Evolutionary conservation across 2,113 vertebrate genomes (phyloP).

Genomic region (Ia io): DNA sequence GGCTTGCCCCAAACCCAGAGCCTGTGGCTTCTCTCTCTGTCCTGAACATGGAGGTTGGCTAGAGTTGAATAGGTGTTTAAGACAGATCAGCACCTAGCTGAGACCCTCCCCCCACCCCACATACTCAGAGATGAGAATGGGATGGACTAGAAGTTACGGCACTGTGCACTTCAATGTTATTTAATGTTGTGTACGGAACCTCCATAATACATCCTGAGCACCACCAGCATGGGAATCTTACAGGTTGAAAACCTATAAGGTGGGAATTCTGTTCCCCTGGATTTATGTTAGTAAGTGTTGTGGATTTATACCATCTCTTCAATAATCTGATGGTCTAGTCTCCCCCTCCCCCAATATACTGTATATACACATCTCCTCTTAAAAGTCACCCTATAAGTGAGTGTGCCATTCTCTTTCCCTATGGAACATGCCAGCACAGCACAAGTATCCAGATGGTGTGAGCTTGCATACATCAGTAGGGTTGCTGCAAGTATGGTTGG

Average conservation of each 20-base stretch:
- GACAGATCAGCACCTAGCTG: background rate
- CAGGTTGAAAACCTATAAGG: background rate
- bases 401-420: slow-evolving; percentile 70
- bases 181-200: background rate
- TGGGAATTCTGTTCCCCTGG: background rate
- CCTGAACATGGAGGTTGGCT: background rate
- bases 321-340: too few relatives aligned
- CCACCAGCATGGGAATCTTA: background rate
- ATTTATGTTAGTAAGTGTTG: background rate
- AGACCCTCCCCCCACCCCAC: background rate
- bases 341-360: background rate
- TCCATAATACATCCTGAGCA: background rate
- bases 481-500: background rate
- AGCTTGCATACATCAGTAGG: background rate
- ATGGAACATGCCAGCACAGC: slow-evolving; percentile 51
- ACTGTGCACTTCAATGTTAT: too few relatives aligned
- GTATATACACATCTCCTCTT: slow-evolving; percentile 70
- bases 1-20: background rate
- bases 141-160: background rate
- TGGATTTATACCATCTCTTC: background rate
- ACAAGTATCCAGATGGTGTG: slow-evolving; percentile 59
- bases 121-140: background rate
- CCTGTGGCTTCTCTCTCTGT: background rate
- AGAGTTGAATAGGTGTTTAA: too few relatives aligned
- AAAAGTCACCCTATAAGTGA: slow-evolving; percentile 65